Percentiles rank a stretch among this genome's conserved stretches.
phyloP scores from a whole-genome alignment of 2,888 invertebrate species.

The Thalpophila matura region DNA sequence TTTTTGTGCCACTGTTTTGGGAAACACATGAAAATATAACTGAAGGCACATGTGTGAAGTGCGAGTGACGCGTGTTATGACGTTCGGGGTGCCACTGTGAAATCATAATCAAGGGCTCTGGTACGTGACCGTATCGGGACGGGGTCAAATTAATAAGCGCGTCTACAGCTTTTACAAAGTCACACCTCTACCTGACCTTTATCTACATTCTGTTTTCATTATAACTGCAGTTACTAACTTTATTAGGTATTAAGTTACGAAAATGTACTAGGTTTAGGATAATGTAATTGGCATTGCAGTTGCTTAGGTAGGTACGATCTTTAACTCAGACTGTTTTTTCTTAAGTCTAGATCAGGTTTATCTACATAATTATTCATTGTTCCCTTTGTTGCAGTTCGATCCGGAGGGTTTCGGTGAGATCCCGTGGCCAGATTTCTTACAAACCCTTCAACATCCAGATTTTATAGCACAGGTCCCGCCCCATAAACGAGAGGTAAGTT shows the following conservation, averaged over 20 bases:
- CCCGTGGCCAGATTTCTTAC: constrained; percentile 95
- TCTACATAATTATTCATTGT: background rate
- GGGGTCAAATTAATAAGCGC: constrained; percentile 38
- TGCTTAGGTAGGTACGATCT: too few relatives aligned
- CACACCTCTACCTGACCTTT: constrained; percentile 29
- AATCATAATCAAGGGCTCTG: constrained; percentile 74
- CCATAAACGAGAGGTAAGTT: constrained; percentile 93
- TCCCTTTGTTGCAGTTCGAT: constrained; percentile 93
- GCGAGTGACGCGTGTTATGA: constrained; percentile 76
- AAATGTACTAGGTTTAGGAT: too few relatives aligned
- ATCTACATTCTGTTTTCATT: background rate
- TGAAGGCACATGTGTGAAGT: constrained; percentile 80
- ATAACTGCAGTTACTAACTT: background rate
- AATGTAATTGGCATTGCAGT: background rate
- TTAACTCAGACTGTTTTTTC: background rate
- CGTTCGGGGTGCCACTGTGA: constrained; percentile 74
- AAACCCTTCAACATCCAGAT: constrained; percentile 94
- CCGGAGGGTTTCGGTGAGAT: constrained; percentile 98
- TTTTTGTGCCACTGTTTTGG: constrained; percentile 84
- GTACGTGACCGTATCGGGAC: constrained; percentile 74
- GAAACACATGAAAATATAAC: constrained; percentile 79
- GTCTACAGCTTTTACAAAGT: constrained; percentile 15
- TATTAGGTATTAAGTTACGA: too few relatives aligned
- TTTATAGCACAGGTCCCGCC: constrained; percentile 94
- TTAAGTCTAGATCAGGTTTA: background rate